A percentile compares a stretch with the other conserved stretches of the same genome.
Conservation (phyloP, 2,113 vertebrate species). For the Saiga tatarica region DNA sequence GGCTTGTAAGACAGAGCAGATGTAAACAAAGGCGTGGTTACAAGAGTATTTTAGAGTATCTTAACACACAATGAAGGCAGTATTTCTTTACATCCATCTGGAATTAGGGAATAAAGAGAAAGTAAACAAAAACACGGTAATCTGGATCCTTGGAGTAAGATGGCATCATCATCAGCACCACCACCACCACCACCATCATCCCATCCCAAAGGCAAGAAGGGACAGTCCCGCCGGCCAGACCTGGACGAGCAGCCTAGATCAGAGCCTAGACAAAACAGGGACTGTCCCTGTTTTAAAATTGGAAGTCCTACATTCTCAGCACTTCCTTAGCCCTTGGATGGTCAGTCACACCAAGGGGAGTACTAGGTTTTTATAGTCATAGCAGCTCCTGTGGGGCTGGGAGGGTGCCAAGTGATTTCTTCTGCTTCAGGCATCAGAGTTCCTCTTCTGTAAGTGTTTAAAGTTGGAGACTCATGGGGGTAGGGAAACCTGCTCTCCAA, state of each 20-base stretch:
- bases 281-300: not conserved
- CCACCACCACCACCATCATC: not conserved
- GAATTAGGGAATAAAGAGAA: not conserved
- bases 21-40: not conserved
- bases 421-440: not conserved
- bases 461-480: not conserved
- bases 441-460: not conserved
- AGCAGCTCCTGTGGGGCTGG: not conserved
- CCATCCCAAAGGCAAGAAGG: not conserved
- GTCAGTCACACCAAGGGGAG: too few species aligned
- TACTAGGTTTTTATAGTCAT: not conserved
- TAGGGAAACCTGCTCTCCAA: not conserved
- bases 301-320: not conserved
- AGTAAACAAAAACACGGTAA: not conserved
- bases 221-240: too few species aligned
- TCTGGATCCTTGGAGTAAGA: not conserved
- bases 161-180: not conserved
- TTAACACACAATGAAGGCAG: not conserved
- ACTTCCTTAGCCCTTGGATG: not conserved
- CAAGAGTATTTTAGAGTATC: not conserved
- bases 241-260: too few species aligned
- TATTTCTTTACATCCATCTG: not conserved
- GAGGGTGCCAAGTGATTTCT: fast-evolving
- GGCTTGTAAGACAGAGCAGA: not conserved
- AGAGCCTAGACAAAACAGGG: too few species aligned